Base-by-base conservation (phyloP, 2,888 invertebrate genomes). In the Ferdinandea cuprea region DNA sequence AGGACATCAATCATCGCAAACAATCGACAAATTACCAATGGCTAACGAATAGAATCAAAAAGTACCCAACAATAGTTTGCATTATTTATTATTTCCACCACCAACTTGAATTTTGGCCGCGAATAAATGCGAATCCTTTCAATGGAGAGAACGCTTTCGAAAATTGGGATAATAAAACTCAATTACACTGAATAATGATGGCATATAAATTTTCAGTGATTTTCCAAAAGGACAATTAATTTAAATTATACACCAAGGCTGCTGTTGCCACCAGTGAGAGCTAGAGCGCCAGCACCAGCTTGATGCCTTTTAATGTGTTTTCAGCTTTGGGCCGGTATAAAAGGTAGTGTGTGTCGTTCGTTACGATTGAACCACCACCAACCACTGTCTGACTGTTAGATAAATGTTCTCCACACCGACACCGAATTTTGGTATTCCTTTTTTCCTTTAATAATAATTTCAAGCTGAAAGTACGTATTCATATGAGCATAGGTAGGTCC, bases 151-250 rank as follows among this genome's bases (percentile, higher is more conserved):
- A 19, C 59, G 54, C 59, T 71, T 21, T 71, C 37, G 68, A 76
- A 58, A 61, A 77, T 77, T 66, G 54, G 66, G 72, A 81, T 66
- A 81, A 81, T 76, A 81, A 71, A 72, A 65, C 54, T 77, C 54
- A 81, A 81, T 81, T 77, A 81, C 48, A 81, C 66, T 83, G 72
- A 83, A 72, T 61, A 77, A 77, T 77, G 77, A 77, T 66, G 71
- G 54, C 61, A 61, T 59, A 81, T 77, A 72, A 72, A 81, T 81
- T 77, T 35, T 48, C 65, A 19, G 61, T 61, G 81, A 76, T 77
- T 77, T 72, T 72, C 59, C 40, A 54, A 72, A 81, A 77, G 59
- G n/a, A 59, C 81, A 83, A 83, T 83, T 77, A 83, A 83, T 77
- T 77, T 72, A 77, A 68, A 77, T 77, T 72, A 77, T 83, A 52